phyloP scores from a whole-genome alignment of 2,797 vertebrate species.

The Myripristis murdjan region DNA sequence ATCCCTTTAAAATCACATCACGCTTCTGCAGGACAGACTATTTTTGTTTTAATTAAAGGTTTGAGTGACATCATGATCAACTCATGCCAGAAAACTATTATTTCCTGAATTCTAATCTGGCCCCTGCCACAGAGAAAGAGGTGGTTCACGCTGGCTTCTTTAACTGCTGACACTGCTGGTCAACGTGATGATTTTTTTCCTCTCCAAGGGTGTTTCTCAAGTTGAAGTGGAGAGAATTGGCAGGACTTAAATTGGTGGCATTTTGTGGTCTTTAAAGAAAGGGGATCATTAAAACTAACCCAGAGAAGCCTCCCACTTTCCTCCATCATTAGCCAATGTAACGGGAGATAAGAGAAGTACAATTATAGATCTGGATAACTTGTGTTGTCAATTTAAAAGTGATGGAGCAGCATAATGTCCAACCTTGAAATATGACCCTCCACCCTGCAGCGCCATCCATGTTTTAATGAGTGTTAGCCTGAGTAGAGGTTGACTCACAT shows the following conservation, averaged over 20 bases:
- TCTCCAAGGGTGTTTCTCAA: constrained; percentile 92
- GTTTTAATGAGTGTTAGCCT: constrained; percentile 94
- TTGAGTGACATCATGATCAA: constrained; percentile 91
- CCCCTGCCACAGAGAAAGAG: constrained; percentile 91
- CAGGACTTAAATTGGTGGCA: constrained; percentile 98
- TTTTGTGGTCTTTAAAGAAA: constrained; percentile 94
- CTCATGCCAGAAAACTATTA: constrained; percentile 93
- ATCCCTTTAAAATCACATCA: constrained; percentile 40
- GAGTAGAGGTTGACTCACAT: constrained; percentile 83
- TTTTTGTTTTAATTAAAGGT: constrained; percentile 96
- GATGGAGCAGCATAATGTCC: constrained; percentile 90
- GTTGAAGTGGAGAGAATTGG: constrained; percentile 95
- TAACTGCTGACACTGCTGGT: constrained; percentile 94
- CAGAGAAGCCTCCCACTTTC: constrained; percentile 89
- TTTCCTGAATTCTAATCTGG: constrained; percentile 96
- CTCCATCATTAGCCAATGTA: constrained; percentile 94
- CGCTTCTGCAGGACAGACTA: constrained; percentile 32
- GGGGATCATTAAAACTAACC: constrained; percentile 96
- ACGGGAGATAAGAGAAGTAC: constrained; percentile 95
- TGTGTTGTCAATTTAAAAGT: constrained; percentile 98
- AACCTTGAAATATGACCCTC: constrained; percentile 90
- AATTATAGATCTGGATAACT: constrained; percentile 97
- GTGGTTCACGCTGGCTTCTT: constrained; percentile 93
- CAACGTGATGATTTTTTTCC: constrained; percentile 89
- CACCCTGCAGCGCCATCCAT: constrained; percentile 83